phyloP scores from a whole-genome alignment of 2,797 vertebrate genomes.

The Psittacula derbiana region DNA sequence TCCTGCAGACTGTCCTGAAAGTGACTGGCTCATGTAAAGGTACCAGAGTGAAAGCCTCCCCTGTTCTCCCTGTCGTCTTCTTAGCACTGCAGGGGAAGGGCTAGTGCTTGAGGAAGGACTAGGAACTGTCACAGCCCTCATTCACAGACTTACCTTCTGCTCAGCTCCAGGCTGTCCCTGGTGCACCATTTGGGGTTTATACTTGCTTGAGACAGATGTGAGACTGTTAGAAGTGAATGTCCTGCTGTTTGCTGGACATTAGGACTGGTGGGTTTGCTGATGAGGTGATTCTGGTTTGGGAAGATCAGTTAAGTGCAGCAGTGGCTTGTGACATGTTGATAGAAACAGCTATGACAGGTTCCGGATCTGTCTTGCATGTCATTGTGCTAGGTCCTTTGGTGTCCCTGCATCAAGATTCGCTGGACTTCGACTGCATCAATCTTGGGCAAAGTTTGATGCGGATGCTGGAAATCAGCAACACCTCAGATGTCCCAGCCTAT shows the following conservation, averaged over 20 bases:
- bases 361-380: background rate
- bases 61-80: background rate
- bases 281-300: background rate
- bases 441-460: constrained; percentile 68
- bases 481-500: constrained; percentile 74
- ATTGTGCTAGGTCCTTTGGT: constrained; percentile 82
- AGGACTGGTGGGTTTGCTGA: background rate
- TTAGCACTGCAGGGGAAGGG: background rate
- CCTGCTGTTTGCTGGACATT: background rate
- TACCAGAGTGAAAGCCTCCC: constrained; percentile 53
- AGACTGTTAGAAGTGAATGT: background rate
- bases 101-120: background rate
- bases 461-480: constrained; percentile 82
- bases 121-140: background rate
- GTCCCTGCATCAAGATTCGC: constrained; percentile 74
- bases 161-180: background rate
- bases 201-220: background rate
- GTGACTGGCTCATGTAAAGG: constrained; percentile 85
- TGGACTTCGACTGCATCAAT: constrained; percentile 84
- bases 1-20: constrained; percentile 80
- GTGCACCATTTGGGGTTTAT: background rate
- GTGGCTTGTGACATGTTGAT: background rate
- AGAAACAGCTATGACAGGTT: background rate
- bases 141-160: background rate
- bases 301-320: background rate